Evolutionary conservation across 2,113 vertebrate species (phyloP).

Genomic region (Daubentonia madagascariensis): DNA sequence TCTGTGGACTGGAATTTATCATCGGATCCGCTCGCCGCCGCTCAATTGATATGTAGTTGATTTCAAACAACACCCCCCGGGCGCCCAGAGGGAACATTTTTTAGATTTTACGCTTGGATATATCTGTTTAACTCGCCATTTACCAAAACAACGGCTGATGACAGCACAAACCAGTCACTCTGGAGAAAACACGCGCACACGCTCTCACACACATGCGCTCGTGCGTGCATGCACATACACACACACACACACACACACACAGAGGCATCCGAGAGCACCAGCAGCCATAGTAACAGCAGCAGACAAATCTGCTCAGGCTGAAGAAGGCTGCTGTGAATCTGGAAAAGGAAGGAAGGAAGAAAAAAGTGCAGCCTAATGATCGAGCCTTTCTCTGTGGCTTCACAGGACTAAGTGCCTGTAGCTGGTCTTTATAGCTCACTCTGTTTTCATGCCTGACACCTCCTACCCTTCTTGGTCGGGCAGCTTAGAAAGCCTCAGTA

Average conservation of each 20-base stretch:
- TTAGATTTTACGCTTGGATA: constrained; percentile 99
- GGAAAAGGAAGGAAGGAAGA: constrained; percentile 61
- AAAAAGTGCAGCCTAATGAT: background rate
- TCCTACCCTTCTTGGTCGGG: accelerated
- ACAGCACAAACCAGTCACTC: constrained; percentile 92
- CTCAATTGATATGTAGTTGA: constrained; percentile 99
- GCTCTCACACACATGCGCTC: background rate
- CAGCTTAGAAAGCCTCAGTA: background rate
- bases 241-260: background rate
- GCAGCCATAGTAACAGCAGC: constrained; percentile 11
- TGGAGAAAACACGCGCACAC: constrained; percentile 64
- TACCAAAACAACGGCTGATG: constrained; percentile 95
- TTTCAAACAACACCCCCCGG: constrained; percentile 96
- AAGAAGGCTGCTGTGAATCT: constrained; percentile 70
- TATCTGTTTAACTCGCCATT: constrained; percentile 99
- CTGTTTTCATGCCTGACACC: accelerated
- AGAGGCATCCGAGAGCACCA: background rate
- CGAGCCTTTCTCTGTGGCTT: background rate
- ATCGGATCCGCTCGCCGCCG: constrained; percentile 90
- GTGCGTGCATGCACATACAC: accelerated
- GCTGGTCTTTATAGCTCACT: background rate
- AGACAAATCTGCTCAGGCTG: constrained; percentile 50
- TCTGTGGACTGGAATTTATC: constrained; percentile 94
- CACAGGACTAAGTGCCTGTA: background rate
- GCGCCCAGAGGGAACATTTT: constrained; percentile 96